Base-by-base conservation (phyloP, 2,113 vertebrate species). In the Lucifuga dentata region DNA sequence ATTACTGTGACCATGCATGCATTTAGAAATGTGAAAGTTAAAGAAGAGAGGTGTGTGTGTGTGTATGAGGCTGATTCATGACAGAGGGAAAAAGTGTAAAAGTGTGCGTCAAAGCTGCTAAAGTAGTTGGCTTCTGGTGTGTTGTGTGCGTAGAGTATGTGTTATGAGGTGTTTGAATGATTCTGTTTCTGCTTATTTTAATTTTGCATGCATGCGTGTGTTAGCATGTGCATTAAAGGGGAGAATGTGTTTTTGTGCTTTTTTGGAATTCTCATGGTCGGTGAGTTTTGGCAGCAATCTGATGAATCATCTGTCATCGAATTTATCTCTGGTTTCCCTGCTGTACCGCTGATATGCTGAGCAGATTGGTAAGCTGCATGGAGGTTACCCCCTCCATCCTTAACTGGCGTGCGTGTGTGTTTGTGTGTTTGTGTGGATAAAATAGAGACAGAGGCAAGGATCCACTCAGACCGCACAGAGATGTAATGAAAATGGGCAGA, bases 321-420 rank as follows among this genome's bases (percentile, higher is more conserved):
- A 29, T 29, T n/a, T 7, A 29, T 56, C 50, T 63, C 21, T 43
- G 13, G 20, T 66, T 40, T 67, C 3, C 55, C 49, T 66, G 60
- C 51, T 57, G 64, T 53, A 55, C 10, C 56, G 17, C 11, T 53
- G 32, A 65, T 8, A 24, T 45, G 58, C 67, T 51, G 75, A 89
- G 78, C 86, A 86, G 85, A 90, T 83, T 87, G 83, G 58, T 33
- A 23, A 76, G 43, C 83, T 76, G 68, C 81, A 62, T 69, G 81
- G 64, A 71, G 55, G 62, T 46, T 59, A 50, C 73, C 66, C 71
- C 48, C 40, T 32, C 57, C 24, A 41, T 44, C 33, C 38, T 17
- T 60, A 41, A 71, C 51, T 57, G 66, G 61, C 53, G 46, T 58
- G 57, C 71, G 68, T 20, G 23, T 44, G 41, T 44, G 41, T 20